A percentile compares a stretch with the other conserved stretches of the same genome.
These are phyloP conservation scores for Oncopodura yosiiana DNA, from an alignment of 1,140 invertebrate genomes.

Conservation along the genomic window DNA sequence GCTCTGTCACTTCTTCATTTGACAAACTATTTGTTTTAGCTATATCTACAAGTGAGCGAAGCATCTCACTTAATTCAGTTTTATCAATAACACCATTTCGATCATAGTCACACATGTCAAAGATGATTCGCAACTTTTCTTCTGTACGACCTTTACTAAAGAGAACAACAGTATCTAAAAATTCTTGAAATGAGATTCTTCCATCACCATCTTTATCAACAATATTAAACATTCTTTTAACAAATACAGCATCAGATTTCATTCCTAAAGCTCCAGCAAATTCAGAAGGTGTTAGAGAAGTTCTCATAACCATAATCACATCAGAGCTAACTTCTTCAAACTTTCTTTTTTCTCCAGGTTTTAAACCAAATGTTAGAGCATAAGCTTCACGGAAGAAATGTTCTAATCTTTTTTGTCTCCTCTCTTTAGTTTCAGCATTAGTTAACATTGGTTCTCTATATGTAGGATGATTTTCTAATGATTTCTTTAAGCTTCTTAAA, in stretches of 20 bases:
- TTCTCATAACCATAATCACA: constrained; percentile 83
- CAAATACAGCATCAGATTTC: constrained; percentile 91
- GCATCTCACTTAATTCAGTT: constrained; percentile 84
- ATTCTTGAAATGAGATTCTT: constrained; percentile 94
- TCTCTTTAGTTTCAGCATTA: constrained; percentile 89
- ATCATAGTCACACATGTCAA: constrained; percentile 98
- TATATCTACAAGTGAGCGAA: constrained; percentile 86
- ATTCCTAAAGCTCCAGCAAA: constrained; percentile 96
- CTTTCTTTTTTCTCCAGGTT: constrained; percentile 50
- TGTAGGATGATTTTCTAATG: constrained; percentile 55
- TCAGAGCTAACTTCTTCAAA: constrained; percentile 67
- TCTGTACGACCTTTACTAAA: constrained; percentile 85
- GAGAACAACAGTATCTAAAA: constrained; percentile 87
- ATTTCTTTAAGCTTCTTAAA: constrained; percentile 69
- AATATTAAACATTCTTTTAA: constrained; percentile 98
- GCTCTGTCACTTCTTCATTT: constrained; percentile 73
- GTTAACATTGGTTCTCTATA: constrained; percentile 77
- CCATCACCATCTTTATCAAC: constrained; percentile 94
- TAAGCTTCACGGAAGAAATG: constrained; percentile 99
- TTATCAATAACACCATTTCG: constrained; percentile 91
- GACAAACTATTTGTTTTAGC: constrained; percentile 80
- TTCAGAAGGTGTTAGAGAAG: constrained; percentile 84
- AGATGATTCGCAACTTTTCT: constrained; percentile 92
- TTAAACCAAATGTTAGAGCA: constrained; percentile 79
- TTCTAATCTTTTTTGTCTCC: constrained; percentile 84